Evolutionary conservation across 2,797 vertebrate species (phyloP).

Genomic region (Ambastaia sidthimunki): DNA sequence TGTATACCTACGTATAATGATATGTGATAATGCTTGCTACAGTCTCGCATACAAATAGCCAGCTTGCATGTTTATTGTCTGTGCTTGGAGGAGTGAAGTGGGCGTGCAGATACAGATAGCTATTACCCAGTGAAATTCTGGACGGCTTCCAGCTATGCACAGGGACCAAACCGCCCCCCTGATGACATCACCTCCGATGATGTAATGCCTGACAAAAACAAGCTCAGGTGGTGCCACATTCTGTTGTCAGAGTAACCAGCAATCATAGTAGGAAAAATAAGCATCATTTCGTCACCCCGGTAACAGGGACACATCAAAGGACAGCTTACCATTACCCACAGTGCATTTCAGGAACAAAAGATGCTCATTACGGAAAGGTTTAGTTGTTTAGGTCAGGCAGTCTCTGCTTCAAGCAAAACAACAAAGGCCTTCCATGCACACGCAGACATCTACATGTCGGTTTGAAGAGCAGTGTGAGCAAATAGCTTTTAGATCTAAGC

Average conservation of each 20-base stretch:
- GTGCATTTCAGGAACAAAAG: conserved; percentile 67
- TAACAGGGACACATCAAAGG: conserved; percentile 68
- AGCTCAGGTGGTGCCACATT: conserved; percentile 75
- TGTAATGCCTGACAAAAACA: conserved; percentile 80
- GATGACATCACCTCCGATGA: conserved; percentile 80
- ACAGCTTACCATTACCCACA: conserved; percentile 59
- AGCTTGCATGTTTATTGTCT: conserved; percentile 39
- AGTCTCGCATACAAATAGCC: background rate
- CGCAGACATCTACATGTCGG: background rate
- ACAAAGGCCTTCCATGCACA: background rate
- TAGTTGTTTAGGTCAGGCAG: background rate
- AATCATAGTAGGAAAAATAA: conserved; percentile 49
- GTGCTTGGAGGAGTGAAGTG: conserved; percentile 25
- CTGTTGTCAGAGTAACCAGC: conserved; percentile 67
- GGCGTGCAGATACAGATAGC: conserved; percentile 48
- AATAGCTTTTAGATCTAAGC: conserved; percentile 6
- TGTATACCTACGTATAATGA: background rate
- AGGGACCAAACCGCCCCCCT: conserved; percentile 61
- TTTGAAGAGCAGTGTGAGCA: background rate
- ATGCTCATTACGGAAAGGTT: conserved; percentile 53
- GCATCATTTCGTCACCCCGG: conserved; percentile 75
- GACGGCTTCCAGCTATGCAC: conserved; percentile 65
- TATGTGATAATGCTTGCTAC: background rate
- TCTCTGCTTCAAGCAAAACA: background rate
- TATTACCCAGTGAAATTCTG: conserved; percentile 59